A percentile compares a stretch with the other conserved stretches of the same genome.
These are phyloP conservation scores for Drosophila varians DNA, from an alignment of 1,140 invertebrate species.

Conservation along the genomic window DNA sequence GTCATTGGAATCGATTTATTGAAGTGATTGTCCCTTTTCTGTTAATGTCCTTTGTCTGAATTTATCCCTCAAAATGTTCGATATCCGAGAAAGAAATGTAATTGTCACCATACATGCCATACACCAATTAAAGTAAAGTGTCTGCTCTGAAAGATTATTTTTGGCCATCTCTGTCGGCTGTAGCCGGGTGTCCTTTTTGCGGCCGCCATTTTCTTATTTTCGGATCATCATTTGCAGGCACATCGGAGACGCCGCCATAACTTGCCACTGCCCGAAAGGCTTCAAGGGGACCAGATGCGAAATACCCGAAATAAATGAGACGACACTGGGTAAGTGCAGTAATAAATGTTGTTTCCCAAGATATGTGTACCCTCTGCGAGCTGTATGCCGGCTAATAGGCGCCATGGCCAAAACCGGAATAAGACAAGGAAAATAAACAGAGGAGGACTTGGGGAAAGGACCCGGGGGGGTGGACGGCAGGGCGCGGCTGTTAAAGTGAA, in stretches of 20 bases:
- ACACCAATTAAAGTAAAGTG: not conserved
- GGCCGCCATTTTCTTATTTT: slow-evolving; percentile 11
- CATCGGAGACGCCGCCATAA: slow-evolving; percentile 88
- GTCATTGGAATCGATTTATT: not conserved
- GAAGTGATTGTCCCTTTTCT: not conserved
- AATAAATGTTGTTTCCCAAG: slow-evolving; percentile 57
- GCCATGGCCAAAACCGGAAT: not conserved
- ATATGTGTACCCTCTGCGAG: slow-evolving; percentile 12
- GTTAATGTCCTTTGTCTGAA: not conserved
- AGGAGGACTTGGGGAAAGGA: not conserved
- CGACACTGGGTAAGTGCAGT: slow-evolving; percentile 76
- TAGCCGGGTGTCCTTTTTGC: not conserved
- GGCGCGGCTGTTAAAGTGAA: slow-evolving; percentile 32
- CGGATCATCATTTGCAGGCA: slow-evolving; percentile 85
- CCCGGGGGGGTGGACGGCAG: slow-evolving; percentile 1
- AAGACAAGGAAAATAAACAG: not conserved
- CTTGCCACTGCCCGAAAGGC: slow-evolving; percentile 87
- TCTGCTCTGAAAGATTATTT: not conserved
- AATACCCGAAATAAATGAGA: slow-evolving; percentile 84
- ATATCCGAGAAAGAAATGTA: not conserved
- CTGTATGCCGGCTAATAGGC: slow-evolving; percentile 16
- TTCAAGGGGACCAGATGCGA: slow-evolving; percentile 89
- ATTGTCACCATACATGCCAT: not conserved
- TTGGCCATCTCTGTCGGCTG: not conserved
- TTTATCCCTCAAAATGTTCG: too few species aligned